These are phyloP conservation scores for Aix galericulata DNA, from an alignment of 2,113 vertebrate species.

Conservation along the genomic window DNA sequence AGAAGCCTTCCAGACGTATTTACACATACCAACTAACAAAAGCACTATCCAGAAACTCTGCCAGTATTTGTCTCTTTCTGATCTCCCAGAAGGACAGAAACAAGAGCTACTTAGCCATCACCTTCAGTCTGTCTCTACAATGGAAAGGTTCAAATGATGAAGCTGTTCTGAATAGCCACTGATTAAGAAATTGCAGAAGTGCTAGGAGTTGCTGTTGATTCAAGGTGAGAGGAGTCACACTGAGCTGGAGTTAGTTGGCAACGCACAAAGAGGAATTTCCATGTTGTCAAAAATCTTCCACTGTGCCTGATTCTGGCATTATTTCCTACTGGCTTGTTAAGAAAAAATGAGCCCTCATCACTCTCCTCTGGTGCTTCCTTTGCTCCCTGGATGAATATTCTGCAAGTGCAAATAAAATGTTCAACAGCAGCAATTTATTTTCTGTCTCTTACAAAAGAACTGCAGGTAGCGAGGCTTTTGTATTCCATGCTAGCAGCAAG, in stretches of 20 bases:
- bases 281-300: conserved; percentile 36
- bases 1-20: not conserved
- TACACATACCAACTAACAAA: not conserved
- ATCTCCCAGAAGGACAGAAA: conserved; percentile 30
- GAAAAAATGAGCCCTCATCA: conserved; percentile 28
- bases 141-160: conserved; percentile 2
- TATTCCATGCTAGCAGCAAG: not conserved
- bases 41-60: not conserved
- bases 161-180: conserved; percentile 8
- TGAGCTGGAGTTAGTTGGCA: not conserved
- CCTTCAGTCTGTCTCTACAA: not conserved
- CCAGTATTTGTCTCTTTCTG: conserved; percentile 4
- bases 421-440: conserved; percentile 38
- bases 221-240: conserved; percentile 26
- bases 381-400: conserved; percentile 49
- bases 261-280: conserved; percentile 31
- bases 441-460: not conserved
- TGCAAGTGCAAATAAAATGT: conserved; percentile 42
- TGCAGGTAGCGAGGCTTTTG: not conserved
- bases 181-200: conserved; percentile 36
- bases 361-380: conserved; percentile 16
- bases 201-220: not conserved
- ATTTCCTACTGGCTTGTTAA: conserved; percentile 29
- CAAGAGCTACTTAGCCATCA: conserved; percentile 25
- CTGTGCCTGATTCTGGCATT: conserved; percentile 19